These are phyloP conservation scores for Arbacia lixula DNA, from an alignment of 53 echinoderm and acorn worm genomes.

Conservation along the genomic window DNA sequence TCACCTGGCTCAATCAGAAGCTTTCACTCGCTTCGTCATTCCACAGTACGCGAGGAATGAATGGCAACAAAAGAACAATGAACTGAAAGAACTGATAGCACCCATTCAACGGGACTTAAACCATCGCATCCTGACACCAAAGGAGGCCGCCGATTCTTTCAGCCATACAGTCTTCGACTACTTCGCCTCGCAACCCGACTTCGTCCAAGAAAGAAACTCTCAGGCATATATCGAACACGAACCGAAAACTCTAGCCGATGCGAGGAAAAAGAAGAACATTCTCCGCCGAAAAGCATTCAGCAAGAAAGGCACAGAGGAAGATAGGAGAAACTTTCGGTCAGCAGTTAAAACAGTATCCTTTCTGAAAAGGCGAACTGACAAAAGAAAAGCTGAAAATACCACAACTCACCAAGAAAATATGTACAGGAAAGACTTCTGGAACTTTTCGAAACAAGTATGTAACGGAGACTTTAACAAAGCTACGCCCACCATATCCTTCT, in stretches of 20 bases:
- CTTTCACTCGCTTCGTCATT: constrained; percentile 28
- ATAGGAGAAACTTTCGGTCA: constrained; percentile 12
- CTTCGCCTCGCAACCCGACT: constrained; percentile 28
- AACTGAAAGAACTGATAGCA: constrained; percentile 4
- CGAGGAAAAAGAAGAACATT: constrained; percentile 41
- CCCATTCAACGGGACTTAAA: constrained; percentile 6
- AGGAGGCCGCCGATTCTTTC: constrained; percentile 24
- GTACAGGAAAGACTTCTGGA: constrained; percentile 41
- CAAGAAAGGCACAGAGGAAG: constrained; percentile 30
- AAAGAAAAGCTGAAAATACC: not conserved
- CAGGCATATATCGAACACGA: constrained; percentile 23
- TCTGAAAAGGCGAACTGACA: constrained; percentile 2
- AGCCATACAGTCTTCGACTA: constrained; percentile 7
- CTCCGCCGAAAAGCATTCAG: constrained; percentile 14
- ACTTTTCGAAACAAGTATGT: constrained; percentile 20
- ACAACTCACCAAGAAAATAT: not conserved
- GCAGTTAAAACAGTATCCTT: constrained; percentile 38
- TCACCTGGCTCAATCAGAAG: not conserved
- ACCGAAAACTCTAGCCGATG: constrained; percentile 39
- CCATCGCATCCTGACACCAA: not conserved
- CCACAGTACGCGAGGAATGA: constrained; percentile 5
- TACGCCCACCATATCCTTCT: not conserved
- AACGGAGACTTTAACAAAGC: constrained; percentile 1
- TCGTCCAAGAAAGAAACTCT: constrained; percentile 2
- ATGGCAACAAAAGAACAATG: not conserved